Evolutionary conservation across 2,797 vertebrate species (phyloP), one percentile per base, ranked within the genome.

Genomic region (Mormyrops boulengeri): DNA sequence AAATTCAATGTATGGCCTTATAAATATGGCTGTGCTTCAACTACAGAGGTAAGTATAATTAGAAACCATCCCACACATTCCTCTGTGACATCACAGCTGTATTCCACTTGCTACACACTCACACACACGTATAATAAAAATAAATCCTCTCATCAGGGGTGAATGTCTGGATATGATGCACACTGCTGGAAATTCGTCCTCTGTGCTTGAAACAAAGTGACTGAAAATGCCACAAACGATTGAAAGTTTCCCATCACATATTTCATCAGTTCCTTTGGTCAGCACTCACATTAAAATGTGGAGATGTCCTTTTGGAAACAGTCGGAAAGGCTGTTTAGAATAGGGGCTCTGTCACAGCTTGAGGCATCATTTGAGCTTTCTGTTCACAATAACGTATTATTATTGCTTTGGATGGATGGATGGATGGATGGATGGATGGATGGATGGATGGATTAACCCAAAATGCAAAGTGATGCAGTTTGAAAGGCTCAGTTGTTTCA

Each of bases 41-140:
- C 38, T 80, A n/a, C 73, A n/a, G 73, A 80, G 73, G 38, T 80
- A 41, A 80, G 44, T 80, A 80, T 80, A 80, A 80, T 80, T 80
- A 80, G 34, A 41, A 80, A 44, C 17, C 34, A 8, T 80, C 34
- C 38, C 73, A 80, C 73, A 80, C 34, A 80, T 44, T 17, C 38
- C 73, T 80, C 34, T 44, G 73, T 80, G 73, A 80, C 34, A 80
- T 80, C 38, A 44, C 73, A 80, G 73, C 73, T 77, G 69, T 34
- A 38, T 77, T 77, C 69, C 69, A 34, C 69, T 38, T 73, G 34
- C 30, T 44, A 19, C 38, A 44, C 38, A n/a, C 38, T 80, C 38
- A 80, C 38, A 80, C 73, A 80, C 73, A 80, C 73, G 38, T 44
- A 80, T 80, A 17, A 80, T 44, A 41, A 41, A 80, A 80, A 80